These are phyloP conservation scores for Plecotus auritus DNA, from an alignment of 2,113 vertebrate genomes.

Conservation along the genomic window DNA sequence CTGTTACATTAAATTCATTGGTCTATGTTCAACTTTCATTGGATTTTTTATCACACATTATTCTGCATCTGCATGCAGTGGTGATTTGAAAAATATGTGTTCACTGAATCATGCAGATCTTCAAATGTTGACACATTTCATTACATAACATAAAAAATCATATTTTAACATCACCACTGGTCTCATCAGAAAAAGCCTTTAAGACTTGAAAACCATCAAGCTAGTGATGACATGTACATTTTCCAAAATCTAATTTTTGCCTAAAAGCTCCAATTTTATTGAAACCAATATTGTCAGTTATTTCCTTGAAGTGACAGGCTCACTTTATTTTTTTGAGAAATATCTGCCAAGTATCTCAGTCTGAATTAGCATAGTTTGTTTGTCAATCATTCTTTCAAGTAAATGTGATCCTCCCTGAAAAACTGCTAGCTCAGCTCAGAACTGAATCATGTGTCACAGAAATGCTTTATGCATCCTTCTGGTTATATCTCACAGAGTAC, in stretches of 20 bases:
- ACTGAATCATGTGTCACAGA: neutral
- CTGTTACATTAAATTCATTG: neutral
- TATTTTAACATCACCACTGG: neutral
- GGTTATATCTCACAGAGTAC: neutral
- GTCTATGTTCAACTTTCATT: neutral
- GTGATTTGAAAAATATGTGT: constrained; percentile 7
- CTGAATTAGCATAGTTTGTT: constrained; percentile 12
- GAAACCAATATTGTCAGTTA: neutral
- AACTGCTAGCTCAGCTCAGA: neutral
- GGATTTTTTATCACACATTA: neutral
- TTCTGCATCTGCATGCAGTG: neutral
- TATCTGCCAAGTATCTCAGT: neutral
- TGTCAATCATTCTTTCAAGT: constrained; percentile 6
- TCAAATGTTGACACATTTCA: neutral
- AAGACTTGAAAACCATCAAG: neutral
- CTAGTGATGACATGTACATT: neutral
- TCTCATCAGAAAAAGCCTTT: neutral
- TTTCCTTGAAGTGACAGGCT: neutral
- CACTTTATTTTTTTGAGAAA: constrained; percentile 30
- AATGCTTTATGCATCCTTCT: neutral
- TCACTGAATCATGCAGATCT: constrained; percentile 16
- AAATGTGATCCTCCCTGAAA: neutral
- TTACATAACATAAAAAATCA: neutral
- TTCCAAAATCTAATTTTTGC: constrained; percentile 37
- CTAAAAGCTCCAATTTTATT: constrained; percentile 17